A percentile compares a stretch with the other conserved stretches of the same genome.
Evolutionary conservation across 2,888 invertebrate species (phyloP).

Genomic region (Drosophila silvestris): DNA sequence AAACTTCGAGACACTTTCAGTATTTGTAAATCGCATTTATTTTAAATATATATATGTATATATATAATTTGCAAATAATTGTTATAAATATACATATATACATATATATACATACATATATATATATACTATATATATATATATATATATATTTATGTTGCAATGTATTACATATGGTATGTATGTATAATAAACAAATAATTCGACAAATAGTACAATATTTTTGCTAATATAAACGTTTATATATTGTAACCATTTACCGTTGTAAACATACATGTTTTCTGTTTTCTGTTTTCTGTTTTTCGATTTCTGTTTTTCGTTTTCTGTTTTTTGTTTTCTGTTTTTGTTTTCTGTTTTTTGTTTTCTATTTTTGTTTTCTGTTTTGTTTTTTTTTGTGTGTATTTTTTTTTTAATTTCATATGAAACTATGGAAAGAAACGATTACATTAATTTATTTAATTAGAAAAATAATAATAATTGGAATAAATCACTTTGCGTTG

Average conservation of each 20-base stretch:
- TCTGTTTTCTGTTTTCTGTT: conserved; percentile 36
- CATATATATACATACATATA: conserved; percentile 50
- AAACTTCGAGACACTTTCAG: conserved; percentile 8
- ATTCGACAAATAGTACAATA: conserved; percentile 68
- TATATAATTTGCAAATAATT: conserved; percentile 64
- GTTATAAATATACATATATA: conserved; percentile 49
- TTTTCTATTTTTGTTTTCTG: conserved; percentile 24
- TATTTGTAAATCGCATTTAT: conserved; percentile 75
- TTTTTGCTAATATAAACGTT: conserved; percentile 62
- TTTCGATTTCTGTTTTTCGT: conserved; percentile 31
- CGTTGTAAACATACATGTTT: conserved; percentile 67
- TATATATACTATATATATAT: conserved; percentile 49
- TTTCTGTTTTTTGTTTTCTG: conserved; percentile 35
- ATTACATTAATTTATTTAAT: conserved; percentile 78
- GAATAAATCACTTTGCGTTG: conserved; percentile 81
- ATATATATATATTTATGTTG: conserved; percentile 32
- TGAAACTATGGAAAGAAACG: conserved; percentile 80
- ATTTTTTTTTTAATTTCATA: conserved; percentile 65
- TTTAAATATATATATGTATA: conserved; percentile 68
- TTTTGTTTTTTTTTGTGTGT: conserved; percentile 37
- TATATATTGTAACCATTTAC: conserved; percentile 71
- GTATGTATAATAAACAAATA: conserved; percentile 65
- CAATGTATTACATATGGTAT: conserved; percentile 39
- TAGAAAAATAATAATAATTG: conserved; percentile 80
- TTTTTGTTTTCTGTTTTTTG: conserved; percentile 39